Evolutionary conservation across 2,888 invertebrate species (phyloP), one percentile per base, ranked within the genome.

Genomic region (Cryptus viduatorius): DNA sequence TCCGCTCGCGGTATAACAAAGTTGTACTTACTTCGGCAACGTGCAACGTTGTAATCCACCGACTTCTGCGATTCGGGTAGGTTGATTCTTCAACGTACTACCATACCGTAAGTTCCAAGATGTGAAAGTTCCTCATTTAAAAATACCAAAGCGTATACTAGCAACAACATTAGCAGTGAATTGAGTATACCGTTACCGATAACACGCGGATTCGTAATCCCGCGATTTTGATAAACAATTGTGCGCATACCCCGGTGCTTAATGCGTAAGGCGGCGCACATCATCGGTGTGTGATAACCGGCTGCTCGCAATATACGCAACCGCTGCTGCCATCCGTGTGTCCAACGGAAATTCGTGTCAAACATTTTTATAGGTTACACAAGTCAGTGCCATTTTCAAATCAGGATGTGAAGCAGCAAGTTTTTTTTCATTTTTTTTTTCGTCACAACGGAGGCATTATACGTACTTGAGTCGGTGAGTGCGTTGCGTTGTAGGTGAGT

Each of bases 311-410:
- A 19, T 10, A 16, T n/a, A 44, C 56, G 44, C 56, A 59, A 42
- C 56, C 72, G 72, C 72, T 84, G 80, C 80, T 81, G 84, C 80
- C 84, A 77, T 44, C 50, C 69, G 69, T 65, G 64, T 64, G 50
- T 8, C 56, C 31, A 65, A 68, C 77, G 84, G 67, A 46, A 37
- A 68, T 68, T 65, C 53, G 2, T 46, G 5, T 42, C 37, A 69
- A 56, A 50, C 71, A 79, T 44, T 24, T 67, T 80, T 72, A 76
- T 81, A 79, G 84, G 84, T 84, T 82, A 84, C 71, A 24, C 19
- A 16, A 24, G 53, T 78, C 69, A 82, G 78, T 84, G 78, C 64
- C 75, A 82, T 24, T 84, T 84, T 82, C 46, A 84, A 84, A 84
- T 84, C 71, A 75, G 68, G 73, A 78, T 84, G 84, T 84, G 81